Evolutionary conservation across 2,797 vertebrate species (phyloP).

Genomic region (Cuculus canorus): DNA sequence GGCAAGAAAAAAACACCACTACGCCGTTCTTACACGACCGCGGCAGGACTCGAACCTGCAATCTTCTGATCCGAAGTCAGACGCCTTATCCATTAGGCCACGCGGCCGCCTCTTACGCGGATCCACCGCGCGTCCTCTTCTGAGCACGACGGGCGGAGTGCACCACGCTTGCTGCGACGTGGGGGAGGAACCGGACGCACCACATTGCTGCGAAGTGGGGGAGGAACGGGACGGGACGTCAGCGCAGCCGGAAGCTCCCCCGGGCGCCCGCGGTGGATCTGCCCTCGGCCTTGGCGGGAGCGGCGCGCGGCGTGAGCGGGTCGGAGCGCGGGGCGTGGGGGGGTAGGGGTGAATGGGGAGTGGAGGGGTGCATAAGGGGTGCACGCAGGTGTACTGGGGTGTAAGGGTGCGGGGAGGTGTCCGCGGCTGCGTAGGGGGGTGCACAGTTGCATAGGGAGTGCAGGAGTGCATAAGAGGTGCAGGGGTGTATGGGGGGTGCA

Average conservation of each 20-base stretch:
- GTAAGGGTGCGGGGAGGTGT: no score
- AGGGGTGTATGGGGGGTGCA: no score
- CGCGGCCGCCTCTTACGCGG: background rate
- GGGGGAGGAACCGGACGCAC: background rate
- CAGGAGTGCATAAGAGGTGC: no score
- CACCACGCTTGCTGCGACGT: accelerated
- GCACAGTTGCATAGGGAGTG: no score
- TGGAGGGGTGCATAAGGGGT: background rate
- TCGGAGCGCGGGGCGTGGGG: background rate
- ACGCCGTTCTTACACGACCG: no score
- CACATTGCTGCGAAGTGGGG: accelerated
- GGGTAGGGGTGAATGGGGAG: background rate
- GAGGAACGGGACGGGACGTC: background rate
- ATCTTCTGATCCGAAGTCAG: slow-evolving; percentile 54
- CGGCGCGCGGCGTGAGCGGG: background rate
- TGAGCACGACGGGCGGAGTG: no score
- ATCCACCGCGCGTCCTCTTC: no score
- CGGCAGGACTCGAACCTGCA: slow-evolving; percentile 63
- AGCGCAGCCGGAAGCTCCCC: slow-evolving; percentile 14
- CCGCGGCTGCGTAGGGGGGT: no score
- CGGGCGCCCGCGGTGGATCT: background rate
- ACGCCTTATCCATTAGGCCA: slow-evolving; percentile 64
- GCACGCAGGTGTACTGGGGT: accelerated
- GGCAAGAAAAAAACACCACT: no score
- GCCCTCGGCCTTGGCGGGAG: background rate